phyloP scores from a whole-genome alignment of 2,113 vertebrate genomes.

The Pseudolaguvia tuberculata region DNA sequence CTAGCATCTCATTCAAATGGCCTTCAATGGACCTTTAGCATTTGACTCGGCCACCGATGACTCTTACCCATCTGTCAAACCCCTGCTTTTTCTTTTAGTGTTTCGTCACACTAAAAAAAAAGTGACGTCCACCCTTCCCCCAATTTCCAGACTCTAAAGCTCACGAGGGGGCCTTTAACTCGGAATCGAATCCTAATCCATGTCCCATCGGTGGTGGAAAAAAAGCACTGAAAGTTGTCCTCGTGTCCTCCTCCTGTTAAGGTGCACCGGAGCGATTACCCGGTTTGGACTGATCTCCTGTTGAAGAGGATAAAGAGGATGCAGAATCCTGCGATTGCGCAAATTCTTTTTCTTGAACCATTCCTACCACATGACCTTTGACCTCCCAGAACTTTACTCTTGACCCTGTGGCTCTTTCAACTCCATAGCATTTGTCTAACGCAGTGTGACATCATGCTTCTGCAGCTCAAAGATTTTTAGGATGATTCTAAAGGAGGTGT shows the following conservation, averaged over 20 bases:
- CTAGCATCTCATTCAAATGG: slow-evolving; percentile 50
- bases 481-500: background rate
- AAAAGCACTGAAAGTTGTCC: slow-evolving; percentile 1
- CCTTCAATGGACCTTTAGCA: slow-evolving; percentile 46
- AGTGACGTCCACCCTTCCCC: slow-evolving; percentile 23
- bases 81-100: slow-evolving; percentile 19
- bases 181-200: slow-evolving; percentile 24
- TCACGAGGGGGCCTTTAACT: slow-evolving; percentile 20
- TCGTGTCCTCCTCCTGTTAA: slow-evolving; percentile 51
- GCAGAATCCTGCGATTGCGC: slow-evolving; percentile 31
- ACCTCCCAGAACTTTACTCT: slow-evolving; percentile 57
- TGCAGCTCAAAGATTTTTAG: background rate
- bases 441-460: slow-evolving; percentile 14
- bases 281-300: slow-evolving; percentile 60
- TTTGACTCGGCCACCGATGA: slow-evolving; percentile 49
- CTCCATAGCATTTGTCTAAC: slow-evolving; percentile 56
- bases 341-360: slow-evolving; percentile 52
- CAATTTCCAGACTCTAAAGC: slow-evolving; percentile 8
- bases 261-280: slow-evolving; percentile 65
- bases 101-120: slow-evolving; percentile 10
- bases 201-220: slow-evolving; percentile 11
- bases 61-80: slow-evolving; percentile 50
- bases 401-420: slow-evolving; percentile 65
- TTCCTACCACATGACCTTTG: slow-evolving; percentile 68
- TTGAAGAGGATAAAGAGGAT: slow-evolving; percentile 66